Evolutionary conservation across 2,113 vertebrate species (phyloP), one percentile per base, ranked within the genome.

Genomic region (Mormoops blainvillei): DNA sequence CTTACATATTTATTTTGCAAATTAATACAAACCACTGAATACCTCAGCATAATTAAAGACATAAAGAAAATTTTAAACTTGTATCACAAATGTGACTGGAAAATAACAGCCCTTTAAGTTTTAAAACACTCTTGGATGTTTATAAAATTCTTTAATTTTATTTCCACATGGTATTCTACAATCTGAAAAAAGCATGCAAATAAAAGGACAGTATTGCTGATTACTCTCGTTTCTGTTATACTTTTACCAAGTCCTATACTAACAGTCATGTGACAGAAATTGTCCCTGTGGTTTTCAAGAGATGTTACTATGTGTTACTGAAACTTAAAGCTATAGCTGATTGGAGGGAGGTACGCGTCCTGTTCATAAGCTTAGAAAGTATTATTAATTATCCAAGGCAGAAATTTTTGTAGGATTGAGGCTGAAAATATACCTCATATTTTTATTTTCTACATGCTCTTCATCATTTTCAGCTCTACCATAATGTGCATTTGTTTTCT

Each of bases 401-500:
- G 56, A 94, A 87, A 28, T 68, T 70, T 80, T n/a, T 28, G n/a
- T 41, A 93, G 31, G 80, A 43, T 78, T 90, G 78, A 91, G 20
- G 63, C 65, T 48, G 36, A 91, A 93, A 94, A 88, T 87, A 80
- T 19, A 88, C 3, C 19, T 83, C 24, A 26, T 65, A 76, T 86
- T 65, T 68, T 88, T 74, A 67, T 80, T 88, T 78, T 85, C 58
- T 80, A 50, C 6, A 11, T 67, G 77, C 24, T 56, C 70, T 67
- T 87, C 16, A 80, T 95, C 61, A 91, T 95, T 83, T 97, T 94
- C 58, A 87, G 80, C 38, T 52, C 43, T 13, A 85, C 56, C 20
- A 84, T 36, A 87, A 71, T 73, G 43, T 71, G 18, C 13, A 94
- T 86, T 97, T 89, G 85, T 91, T 78, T 19, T 86, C 85, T 94